Evolutionary conservation across 2,113 vertebrate genomes (phyloP).

Genomic region (Lipotes vexillifer): DNA sequence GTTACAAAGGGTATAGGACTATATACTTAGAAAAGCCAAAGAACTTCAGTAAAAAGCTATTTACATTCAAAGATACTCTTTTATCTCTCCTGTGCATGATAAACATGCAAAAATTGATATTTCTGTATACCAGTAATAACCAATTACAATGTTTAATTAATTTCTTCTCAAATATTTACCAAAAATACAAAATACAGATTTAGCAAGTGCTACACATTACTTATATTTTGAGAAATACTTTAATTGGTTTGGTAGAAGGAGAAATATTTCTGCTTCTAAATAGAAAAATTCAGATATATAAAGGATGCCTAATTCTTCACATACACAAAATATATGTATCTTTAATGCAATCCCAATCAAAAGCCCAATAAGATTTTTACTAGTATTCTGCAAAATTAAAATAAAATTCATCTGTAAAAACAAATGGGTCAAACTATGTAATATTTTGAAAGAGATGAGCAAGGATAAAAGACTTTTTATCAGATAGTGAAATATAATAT

Average conservation of each 20-base stretch:
- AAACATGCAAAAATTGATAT: not conserved
- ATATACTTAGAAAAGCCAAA: not conserved
- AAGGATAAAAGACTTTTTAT: not conserved
- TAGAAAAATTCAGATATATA: not conserved
- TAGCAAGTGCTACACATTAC: not conserved
- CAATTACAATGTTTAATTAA: not conserved
- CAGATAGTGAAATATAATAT: not conserved
- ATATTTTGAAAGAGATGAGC: not conserved
- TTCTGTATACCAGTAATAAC: not conserved
- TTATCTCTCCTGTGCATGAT: not conserved
- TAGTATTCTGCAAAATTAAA: conserved; percentile 30
- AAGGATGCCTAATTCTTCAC: not conserved
- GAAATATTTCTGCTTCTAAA: not conserved
- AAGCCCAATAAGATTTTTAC: not conserved
- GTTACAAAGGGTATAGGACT: not conserved
- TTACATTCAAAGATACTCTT: not conserved
- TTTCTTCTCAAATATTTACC: not conserved
- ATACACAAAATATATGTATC: not conserved
- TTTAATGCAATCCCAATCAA: not conserved
- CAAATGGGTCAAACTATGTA: not conserved
- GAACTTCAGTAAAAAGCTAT: not conserved
- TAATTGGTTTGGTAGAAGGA: not conserved
- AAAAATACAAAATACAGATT: conserved; percentile 5
- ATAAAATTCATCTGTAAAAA: not conserved
- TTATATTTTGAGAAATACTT: not conserved